These are phyloP conservation scores for Drosophila neonasuta DNA, from an alignment of 2,888 invertebrate species.

Conservation along the genomic window DNA sequence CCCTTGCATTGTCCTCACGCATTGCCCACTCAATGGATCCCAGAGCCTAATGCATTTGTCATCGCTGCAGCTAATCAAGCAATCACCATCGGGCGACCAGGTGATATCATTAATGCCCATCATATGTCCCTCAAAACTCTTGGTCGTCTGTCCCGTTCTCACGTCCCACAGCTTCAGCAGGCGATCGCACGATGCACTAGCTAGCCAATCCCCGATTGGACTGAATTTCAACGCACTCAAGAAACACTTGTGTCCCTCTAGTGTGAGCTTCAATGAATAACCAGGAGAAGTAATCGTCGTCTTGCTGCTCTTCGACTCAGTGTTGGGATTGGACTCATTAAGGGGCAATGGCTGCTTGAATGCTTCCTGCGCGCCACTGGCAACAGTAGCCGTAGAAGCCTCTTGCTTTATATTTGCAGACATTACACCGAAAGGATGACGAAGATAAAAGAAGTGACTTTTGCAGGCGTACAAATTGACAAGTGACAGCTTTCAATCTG, in stretches of 20 bases:
- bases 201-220: constrained; percentile 98
- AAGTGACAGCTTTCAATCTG: constrained; percentile 1
- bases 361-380: constrained; percentile 2
- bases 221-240: constrained; percentile 99
- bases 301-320: constrained; percentile 2
- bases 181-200: constrained; percentile 98
- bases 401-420: not conserved
- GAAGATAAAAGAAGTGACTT: not conserved
- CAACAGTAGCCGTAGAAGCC: not conserved
- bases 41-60: constrained; percentile 94
- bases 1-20: constrained; percentile 97
- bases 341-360: constrained; percentile 47
- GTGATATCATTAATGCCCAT: constrained; percentile 99
- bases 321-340: not conserved
- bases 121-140: constrained; percentile 97
- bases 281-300: constrained; percentile 86
- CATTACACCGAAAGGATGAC: not conserved
- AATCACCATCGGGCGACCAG: constrained; percentile 97
- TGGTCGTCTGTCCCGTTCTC: constrained; percentile 98
- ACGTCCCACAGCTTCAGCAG: constrained; percentile 99
- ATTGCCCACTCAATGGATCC: constrained; percentile 97
- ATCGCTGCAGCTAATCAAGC: constrained; percentile 95
- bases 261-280: constrained; percentile 95
- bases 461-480: not conserved
- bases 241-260: constrained; percentile 98